Base-by-base conservation (phyloP, 2,888 invertebrate species). In the Epirrhoe tristata region DNA sequence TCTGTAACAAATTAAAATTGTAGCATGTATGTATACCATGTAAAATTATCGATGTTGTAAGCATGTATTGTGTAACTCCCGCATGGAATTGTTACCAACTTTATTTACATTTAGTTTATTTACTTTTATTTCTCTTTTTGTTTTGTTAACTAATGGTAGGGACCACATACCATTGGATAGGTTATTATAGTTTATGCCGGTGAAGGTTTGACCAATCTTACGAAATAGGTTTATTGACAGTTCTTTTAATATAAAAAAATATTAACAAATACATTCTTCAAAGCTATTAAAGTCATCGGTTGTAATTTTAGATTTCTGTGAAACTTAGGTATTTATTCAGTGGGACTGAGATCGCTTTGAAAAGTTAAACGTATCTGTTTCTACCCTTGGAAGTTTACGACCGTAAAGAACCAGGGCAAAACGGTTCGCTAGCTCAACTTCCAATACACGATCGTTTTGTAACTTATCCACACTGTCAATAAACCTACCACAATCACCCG, bases 81-180 rank as follows among this genome's bases (percentile, higher is more conserved):
- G 80, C 81, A 77, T 58, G 73, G 62, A 65, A 31, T 10, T 62
- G 58, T 64, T 48, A 67, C 55, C 48, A 6, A 48, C 24, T 60
- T 32, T 57, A 17, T 69, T 69, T 55, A 36, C 70, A 0, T 63
- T 71, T 32, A 48, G 54, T 72, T 74, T 48, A 57, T 58, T 71
- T 63, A 39, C 52, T 67, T 59, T 55, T 60, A 58, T 72, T 66
- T 57, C 14, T 72, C 12, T 43, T 74, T n/a, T 61, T 16, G 74
- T 34, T 78, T 73, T 53, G 70, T 75, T 75, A 66, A 70, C 67
- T 70, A 70, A 58, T 66, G 63, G 60, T 74, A 73, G 69, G 72
- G 77, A 70, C 60, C 70, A 57, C 67, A 70, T 70, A 53, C 43
- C 70, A 74, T 67, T 32, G 14, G 50, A 46, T 69, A 56, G 63